Base-by-base conservation (phyloP, 37 sponge, comb jelly and placozoan species). In the Ephydatia muelleri region DNA sequence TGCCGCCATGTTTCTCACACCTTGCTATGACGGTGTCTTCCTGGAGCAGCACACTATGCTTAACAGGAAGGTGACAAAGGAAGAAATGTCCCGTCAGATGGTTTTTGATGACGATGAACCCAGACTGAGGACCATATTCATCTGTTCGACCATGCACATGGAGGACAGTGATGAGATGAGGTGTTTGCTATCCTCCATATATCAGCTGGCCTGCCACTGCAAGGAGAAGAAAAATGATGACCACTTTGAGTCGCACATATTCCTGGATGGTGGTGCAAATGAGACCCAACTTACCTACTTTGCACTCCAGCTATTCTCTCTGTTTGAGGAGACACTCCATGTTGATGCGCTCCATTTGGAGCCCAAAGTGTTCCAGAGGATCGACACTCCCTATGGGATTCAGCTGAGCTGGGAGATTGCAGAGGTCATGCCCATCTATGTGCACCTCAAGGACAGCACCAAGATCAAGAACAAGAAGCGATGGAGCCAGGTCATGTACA, bases 401-500 rank as follows among this genome's bases (percentile, higher is more conserved):
- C 83, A 83, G 28, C 67, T 93, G 30, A 33, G 3, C 32, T 96
- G 93, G 93, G 78, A 83, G 35, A 72, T 70, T 0, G 27, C 5
- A 12, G 67, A 26, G 14, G 33, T 35, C 22, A 88, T 96, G 81
- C 88, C 86, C 0, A 90, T 96, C 49, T 70, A 23, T 27, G 65
- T 96, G 25, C 96, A 96, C 47, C 85, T 93, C 72, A 95, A 95
- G 75, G 93, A 95, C 72, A 88, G 85, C 67, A 72, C 39, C 31
- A 85, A 89, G 69, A 87, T 93, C 27, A 93, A 86, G 75, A 88
- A 91, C 77, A 96, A 96, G 90, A 96, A 93, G 79, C 38, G 94
- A 71, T 96, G 94, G 94, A 91, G 92, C 49, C 97, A 96, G 73
- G 97, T 96, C 40, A 96, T 96, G 97, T 96, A 96, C 84, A 96